Conservation (phyloP, 2,888 invertebrate species). For the Adela reaumurella region DNA sequence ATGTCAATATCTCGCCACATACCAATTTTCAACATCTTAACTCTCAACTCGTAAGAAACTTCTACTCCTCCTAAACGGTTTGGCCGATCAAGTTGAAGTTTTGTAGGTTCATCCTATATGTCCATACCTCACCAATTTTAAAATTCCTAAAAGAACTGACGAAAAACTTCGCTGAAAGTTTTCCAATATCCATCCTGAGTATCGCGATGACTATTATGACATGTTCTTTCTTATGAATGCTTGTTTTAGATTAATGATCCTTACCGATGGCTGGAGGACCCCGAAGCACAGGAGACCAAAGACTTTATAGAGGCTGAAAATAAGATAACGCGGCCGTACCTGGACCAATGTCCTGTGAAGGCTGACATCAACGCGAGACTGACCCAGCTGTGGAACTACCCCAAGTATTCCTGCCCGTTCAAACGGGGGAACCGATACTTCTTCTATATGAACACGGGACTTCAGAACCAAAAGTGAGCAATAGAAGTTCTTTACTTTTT, state of each 20-base stretch:
- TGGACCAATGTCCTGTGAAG: constrained; percentile 63
- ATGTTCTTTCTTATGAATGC: too few species aligned
- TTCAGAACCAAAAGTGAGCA: constrained; percentile 94
- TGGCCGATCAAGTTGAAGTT: too few species aligned
- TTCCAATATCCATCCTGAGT: too few species aligned
- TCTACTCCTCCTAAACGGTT: too few species aligned
- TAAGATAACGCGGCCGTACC: constrained; percentile 69
- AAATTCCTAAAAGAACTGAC: too few species aligned
- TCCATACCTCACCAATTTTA: too few species aligned
- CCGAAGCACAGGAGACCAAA: constrained; percentile 87
- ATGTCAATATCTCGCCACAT: too few species aligned
- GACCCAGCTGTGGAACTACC: constrained; percentile 92
- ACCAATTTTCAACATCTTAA: too few species aligned
- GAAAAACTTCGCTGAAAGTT: too few species aligned
- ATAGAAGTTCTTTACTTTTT: not conserved
- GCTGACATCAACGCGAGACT: constrained; percentile 67
- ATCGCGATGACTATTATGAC: too few species aligned
- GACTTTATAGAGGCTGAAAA: constrained; percentile 84
- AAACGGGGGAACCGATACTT: constrained; percentile 83
- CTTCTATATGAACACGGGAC: constrained; percentile 88
- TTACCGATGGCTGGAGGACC: constrained; percentile 96
- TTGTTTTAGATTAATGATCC: constrained; percentile 72
- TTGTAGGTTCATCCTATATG: too few species aligned
- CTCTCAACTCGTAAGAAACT: too few species aligned
- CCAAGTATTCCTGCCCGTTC: constrained; percentile 88